Percentiles rank a stretch among this genome's conserved stretches.
Evolutionary conservation across 2,888 invertebrate species (phyloP).

Genomic region (Limnephilus rhombicus): DNA sequence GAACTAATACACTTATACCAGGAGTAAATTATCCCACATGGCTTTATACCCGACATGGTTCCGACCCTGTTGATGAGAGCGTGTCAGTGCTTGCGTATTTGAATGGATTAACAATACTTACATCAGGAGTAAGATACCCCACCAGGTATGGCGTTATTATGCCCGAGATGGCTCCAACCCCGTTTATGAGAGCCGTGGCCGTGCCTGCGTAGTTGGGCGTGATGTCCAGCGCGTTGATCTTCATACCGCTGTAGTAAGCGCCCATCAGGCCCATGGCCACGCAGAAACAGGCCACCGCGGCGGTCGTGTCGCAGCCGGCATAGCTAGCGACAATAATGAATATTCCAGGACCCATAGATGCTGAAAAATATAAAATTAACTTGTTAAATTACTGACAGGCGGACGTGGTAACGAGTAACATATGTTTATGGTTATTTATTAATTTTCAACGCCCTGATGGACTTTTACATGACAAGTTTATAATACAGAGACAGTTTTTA

Average conservation of each 20-base stretch:
- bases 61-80: constrained; percentile 85
- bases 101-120: constrained; percentile 71
- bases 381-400: neutral
- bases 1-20: no score
- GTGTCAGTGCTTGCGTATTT: constrained; percentile 69
- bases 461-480: no score
- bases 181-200: constrained; percentile 84
- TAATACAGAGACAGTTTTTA: no score
- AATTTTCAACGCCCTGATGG: no score
- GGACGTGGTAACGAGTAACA: no score
- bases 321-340: constrained; percentile 84
- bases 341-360: constrained; percentile 82
- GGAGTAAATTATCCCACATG: no score
- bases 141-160: constrained; percentile 84
- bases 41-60: constrained; percentile 84
- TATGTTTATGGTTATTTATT: no score
- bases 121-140: constrained; percentile 81
- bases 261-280: constrained; percentile 84
- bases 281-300: constrained; percentile 66
- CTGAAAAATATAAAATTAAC: constrained; percentile 69
- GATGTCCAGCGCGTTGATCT: constrained; percentile 82
- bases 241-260: constrained; percentile 84
- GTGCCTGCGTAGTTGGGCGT: constrained; percentile 83
- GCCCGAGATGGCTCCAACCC: constrained; percentile 85
- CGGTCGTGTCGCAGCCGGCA: constrained; percentile 81